Base-by-base conservation (phyloP, 2,888 invertebrate genomes). In the Apodemia hepburni region DNA sequence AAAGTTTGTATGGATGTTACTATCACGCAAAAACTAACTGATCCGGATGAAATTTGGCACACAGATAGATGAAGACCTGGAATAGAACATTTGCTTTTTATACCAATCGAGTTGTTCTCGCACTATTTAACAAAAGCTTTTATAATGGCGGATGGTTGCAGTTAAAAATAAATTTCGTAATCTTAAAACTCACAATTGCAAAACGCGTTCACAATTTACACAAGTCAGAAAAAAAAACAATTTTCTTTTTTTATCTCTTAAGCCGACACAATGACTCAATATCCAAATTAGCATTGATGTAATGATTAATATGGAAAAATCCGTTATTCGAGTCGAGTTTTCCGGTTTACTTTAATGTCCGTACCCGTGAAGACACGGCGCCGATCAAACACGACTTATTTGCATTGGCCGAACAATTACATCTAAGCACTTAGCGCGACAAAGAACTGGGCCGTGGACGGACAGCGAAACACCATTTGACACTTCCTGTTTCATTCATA, bases 401-500 rank as follows among this genome's bases (percentile, higher is more conserved):
- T 89, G 84, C 88, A 87, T 87, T 84, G 80, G 70, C 70, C 80
- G 81, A 79, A 85, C 88, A 88, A 88, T 88, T 87, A 89, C 89
- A 87, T 75, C 82, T 77, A 73, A 75, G 84, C 90, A 89, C 90
- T 90, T 89, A 89, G 79, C 82, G 79, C 78, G 81, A 77, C 79
- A 77, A 73, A 74, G 82, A 89, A 88, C 87, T 87, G 85, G 85
- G 83, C 85, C 87, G 86, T 81, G 82, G 80, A 77, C 74, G 76
- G 82, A 89, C 89, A 91, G 80, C 85, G 84, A 87, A 91, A 89
- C 79, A 78, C 90, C 85, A 89, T 91, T 90, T 88, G 84, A 85
- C 81, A 84, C 85, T 89, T 91, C 90, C 91, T 85, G 89, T 89
- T 87, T 87, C 87, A 87, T 82, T 80, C 77, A 79, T 78, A 78